These are phyloP conservation scores for Taxidea taxus DNA, from an alignment of 2,113 vertebrate genomes.

Conservation along the genomic window DNA sequence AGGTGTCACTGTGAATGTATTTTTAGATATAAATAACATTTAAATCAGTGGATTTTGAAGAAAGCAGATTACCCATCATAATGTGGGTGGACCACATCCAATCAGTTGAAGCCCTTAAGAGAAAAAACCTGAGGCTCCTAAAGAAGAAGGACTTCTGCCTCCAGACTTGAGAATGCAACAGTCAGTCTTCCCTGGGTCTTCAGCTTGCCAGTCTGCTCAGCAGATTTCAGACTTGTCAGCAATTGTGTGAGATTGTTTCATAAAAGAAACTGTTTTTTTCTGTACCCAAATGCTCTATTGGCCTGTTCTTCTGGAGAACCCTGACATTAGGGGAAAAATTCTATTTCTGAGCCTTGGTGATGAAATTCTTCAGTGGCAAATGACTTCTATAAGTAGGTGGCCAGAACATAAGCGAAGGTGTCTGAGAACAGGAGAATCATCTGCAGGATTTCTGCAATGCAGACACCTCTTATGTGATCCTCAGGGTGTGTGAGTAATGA, in stretches of 20 bases:
- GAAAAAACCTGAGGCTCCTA: background rate
- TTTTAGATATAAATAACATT: background rate
- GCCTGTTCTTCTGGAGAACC: background rate
- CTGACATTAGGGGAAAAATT: background rate
- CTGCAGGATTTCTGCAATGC: background rate
- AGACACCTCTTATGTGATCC: no score
- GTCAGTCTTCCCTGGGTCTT: background rate
- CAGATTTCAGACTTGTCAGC: background rate
- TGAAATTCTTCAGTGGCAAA: background rate
- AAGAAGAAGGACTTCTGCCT: background rate
- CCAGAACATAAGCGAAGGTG: background rate
- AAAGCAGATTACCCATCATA: background rate
- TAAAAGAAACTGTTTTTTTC: background rate
- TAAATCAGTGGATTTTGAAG: background rate
- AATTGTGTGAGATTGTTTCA: background rate
- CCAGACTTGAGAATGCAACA: background rate
- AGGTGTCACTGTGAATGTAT: background rate
- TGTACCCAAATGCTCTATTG: fast-evolving
- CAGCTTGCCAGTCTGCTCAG: background rate
- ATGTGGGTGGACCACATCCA: background rate
- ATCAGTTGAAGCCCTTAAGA: background rate
- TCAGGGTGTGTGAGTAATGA: background rate
- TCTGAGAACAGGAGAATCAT: background rate
- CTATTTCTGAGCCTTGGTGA: background rate
- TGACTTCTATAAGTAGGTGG: background rate